Conservation (phyloP, 2,888 invertebrate species). For the Microchrysa polita region DNA sequence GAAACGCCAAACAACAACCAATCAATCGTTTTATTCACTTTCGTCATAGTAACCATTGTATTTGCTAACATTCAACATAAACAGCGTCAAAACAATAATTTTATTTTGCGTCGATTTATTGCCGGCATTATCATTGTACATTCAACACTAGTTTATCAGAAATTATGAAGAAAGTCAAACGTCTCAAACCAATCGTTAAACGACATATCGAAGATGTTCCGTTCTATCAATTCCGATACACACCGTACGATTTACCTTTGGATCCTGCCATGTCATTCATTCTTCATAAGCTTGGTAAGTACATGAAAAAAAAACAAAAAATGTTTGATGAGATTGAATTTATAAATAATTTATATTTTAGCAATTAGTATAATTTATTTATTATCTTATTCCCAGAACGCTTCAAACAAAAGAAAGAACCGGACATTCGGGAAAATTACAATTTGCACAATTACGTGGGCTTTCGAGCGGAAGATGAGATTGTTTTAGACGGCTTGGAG, state of each 20-base stretch:
- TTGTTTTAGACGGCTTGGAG: slow-evolving; percentile 54
- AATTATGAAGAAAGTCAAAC: slow-evolving; percentile 45
- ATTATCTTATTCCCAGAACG: slow-evolving; percentile 22
- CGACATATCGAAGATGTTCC: slow-evolving; percentile 57
- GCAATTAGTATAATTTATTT: background rate
- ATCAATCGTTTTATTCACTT: too few relatives aligned
- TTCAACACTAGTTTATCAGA: too few relatives aligned
- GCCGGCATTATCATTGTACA: slow-evolving; percentile 18
- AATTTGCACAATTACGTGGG: slow-evolving; percentile 36
- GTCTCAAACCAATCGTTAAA: slow-evolving; percentile 17
- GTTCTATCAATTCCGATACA: slow-evolving; percentile 60
- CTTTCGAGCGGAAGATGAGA: slow-evolving; percentile 44
- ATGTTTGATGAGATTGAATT: too few relatives aligned
- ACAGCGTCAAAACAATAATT: slow-evolving; percentile 10
- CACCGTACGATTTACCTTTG: slow-evolving; percentile 61
- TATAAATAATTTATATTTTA: too few relatives aligned
- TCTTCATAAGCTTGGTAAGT: slow-evolving; percentile 50
- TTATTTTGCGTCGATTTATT: slow-evolving; percentile 23
- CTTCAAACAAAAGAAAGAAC: slow-evolving; percentile 24
- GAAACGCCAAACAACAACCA: too few relatives aligned
- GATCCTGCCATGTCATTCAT: slow-evolving; percentile 57
- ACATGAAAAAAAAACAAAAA: too few relatives aligned
- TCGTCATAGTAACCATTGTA: background rate
- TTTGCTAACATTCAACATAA: background rate
- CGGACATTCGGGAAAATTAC: slow-evolving; percentile 29